phyloP scores from a whole-genome alignment of 2,888 invertebrate species.

The Apodemia duryi region DNA sequence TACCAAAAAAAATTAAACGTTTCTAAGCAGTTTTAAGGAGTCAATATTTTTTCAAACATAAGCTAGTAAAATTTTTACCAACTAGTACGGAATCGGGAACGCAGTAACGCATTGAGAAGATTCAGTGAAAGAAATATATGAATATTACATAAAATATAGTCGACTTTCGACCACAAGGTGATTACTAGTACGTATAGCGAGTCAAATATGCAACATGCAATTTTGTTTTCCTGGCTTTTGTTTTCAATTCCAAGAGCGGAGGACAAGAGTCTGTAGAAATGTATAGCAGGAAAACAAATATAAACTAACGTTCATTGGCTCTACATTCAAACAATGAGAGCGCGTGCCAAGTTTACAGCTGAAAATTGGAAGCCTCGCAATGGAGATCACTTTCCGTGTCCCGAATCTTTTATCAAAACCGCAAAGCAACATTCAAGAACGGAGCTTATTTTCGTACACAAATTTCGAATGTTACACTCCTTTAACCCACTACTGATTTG shows the following conservation, averaged over 20 bases:
- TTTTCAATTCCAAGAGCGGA: conserved; percentile 15
- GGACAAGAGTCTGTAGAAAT: conserved; percentile 12
- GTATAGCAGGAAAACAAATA: conserved; percentile 15
- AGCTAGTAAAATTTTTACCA: too few species aligned
- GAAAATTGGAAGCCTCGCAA: conserved; percentile 34
- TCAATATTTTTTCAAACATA: too few species aligned
- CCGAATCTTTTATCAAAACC: conserved; percentile 19
- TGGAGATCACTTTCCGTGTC: conserved; percentile 22
- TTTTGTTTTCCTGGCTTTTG: conserved; percentile 20
- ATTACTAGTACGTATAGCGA: too few species aligned
- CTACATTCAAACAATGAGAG: conserved; percentile 27
- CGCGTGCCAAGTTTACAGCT: conserved; percentile 53
- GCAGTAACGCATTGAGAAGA: too few species aligned
- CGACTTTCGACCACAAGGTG: too few species aligned
- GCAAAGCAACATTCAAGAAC: conserved; percentile 5
- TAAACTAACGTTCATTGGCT: conserved; percentile 12
- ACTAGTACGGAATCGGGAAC: too few species aligned
- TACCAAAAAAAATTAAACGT: too few species aligned
- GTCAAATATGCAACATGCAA: background rate
- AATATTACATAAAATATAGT: too few species aligned
- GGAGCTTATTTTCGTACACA: conserved; percentile 1
- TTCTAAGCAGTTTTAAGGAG: too few species aligned
- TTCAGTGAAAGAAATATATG: too few species aligned
- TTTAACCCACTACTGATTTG: background rate
- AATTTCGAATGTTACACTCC: background rate